A percentile compares a stretch with the other conserved stretches of the same genome.
Conservation (phyloP, 2,113 vertebrate genomes). For the Phaetusa simplex region DNA sequence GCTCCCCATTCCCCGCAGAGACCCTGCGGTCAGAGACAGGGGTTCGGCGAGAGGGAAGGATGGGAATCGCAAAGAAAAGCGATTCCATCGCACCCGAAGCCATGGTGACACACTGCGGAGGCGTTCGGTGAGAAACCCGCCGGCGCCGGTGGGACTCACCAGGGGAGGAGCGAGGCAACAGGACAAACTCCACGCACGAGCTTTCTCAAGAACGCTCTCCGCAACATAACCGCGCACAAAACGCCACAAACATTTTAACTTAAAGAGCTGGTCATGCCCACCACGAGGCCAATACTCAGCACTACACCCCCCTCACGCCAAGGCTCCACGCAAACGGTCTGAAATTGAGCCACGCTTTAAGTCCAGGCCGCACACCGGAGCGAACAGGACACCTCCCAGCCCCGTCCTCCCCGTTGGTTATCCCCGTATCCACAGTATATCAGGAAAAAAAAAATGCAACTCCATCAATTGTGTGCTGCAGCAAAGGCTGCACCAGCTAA, state of each 20-base stretch:
- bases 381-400: not conserved
- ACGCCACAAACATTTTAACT: not conserved
- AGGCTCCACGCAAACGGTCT: fast-evolving
- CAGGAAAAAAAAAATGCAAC: fast-evolving
- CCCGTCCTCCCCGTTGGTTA: fast-evolving
- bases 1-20: fast-evolving
- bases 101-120: fast-evolving
- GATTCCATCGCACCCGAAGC: not conserved
- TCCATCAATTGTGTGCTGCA: fast-evolving
- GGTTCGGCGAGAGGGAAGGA: not conserved
- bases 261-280: fast-evolving
- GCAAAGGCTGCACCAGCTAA: not conserved
- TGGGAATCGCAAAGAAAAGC: not conserved
- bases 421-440: fast-evolving
- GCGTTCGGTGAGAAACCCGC: fast-evolving
- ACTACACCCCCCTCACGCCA: not conserved
- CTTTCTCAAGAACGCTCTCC: not conserved
- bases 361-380: not conserved
- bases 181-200: fast-evolving
- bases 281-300: not conserved
- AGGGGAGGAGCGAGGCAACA: not conserved
- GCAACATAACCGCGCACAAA: fast-evolving
- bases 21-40: too few relatives aligned
- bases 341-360: fast-evolving
- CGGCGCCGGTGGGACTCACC: fast-evolving